phyloP scores from a whole-genome alignment of 2,797 vertebrate species.

The Gallinago stenura region DNA sequence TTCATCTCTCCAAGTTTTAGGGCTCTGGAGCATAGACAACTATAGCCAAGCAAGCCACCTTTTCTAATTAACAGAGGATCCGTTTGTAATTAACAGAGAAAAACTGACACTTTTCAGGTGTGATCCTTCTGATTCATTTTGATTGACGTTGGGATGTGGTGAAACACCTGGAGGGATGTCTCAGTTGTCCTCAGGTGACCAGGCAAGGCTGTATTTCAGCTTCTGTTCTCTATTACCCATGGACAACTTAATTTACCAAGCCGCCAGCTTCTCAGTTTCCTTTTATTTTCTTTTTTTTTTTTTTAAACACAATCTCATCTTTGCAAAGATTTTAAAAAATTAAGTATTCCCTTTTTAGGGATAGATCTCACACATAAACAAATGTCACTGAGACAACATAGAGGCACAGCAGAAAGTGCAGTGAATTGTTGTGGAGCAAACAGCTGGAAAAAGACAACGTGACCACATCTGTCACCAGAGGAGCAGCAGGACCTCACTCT shows the following conservation, averaged over 20 bases:
- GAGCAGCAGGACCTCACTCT: background rate
- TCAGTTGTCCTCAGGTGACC: background rate
- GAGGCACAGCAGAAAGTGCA: background rate
- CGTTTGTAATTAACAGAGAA: background rate
- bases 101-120: background rate
- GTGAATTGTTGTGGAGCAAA: background rate
- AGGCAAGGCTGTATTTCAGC: background rate
- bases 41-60: background rate
- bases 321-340: background rate
- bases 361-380: background rate
- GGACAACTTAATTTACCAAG: background rate
- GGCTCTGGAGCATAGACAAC: background rate
- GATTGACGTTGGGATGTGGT: background rate
- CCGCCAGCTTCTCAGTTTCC: fast-evolving
- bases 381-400: fast-evolving
- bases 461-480: background rate
- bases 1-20: background rate
- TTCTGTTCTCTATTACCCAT: background rate
- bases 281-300: background rate
- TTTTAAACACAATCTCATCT: background rate
- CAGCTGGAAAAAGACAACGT: background rate
- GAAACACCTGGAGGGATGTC: background rate
- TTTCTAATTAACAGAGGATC: background rate
- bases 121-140: background rate
- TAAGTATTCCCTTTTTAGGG: background rate